Conservation (phyloP, 1,140 invertebrate genomes). For the Eriosoma lanigerum region DNA sequence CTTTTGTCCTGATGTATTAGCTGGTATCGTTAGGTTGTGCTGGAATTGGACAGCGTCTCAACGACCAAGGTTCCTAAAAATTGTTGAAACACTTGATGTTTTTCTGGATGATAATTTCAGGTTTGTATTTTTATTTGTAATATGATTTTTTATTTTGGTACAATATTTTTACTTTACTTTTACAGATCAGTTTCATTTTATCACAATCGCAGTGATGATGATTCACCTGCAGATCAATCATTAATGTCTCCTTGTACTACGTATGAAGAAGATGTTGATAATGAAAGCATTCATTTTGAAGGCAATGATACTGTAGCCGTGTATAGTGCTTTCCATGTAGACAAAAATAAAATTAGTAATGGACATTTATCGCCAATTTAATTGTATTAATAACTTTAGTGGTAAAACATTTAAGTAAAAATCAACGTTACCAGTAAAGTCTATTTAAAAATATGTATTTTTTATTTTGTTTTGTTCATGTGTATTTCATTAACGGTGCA, state of each 20-base stretch:
- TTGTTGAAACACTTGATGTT: constrained; percentile 68
- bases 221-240: constrained; percentile 6
- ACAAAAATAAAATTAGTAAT: constrained; percentile 30
- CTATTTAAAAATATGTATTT: constrained; percentile 37
- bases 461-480: constrained; percentile 21
- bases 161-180: background rate
- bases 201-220: background rate
- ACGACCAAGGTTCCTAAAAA: constrained; percentile 82
- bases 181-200: constrained; percentile 44
- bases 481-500: background rate
- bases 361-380: constrained; percentile 31
- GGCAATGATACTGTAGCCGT: constrained; percentile 6
- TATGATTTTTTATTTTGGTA: background rate
- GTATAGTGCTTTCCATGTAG: constrained; percentile 22
- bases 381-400: background rate
- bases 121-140: constrained; percentile 54
- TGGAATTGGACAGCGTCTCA: constrained; percentile 78
- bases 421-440: constrained; percentile 48
- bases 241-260: constrained; percentile 33
- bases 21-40: constrained; percentile 82
- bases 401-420: constrained; percentile 19
- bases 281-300: background rate
- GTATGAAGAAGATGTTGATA: constrained; percentile 10
- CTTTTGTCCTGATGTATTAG: constrained; percentile 87
- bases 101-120: constrained; percentile 57